These are phyloP conservation scores for Alcis repandata DNA, from an alignment of 2,888 invertebrate genomes.

Conservation along the genomic window DNA sequence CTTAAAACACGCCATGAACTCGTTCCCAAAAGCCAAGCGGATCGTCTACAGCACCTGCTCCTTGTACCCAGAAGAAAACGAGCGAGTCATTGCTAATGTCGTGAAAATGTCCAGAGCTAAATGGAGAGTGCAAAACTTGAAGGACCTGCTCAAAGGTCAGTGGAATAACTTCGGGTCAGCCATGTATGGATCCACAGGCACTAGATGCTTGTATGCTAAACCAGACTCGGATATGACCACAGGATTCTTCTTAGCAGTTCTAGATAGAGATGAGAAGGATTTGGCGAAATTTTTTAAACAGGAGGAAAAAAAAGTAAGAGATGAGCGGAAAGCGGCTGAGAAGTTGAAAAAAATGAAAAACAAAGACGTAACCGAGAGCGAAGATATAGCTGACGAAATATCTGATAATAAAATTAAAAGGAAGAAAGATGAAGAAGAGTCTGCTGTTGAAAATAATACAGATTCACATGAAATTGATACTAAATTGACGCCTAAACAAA, in stretches of 20 bases:
- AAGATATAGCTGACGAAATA: conserved; percentile 23
- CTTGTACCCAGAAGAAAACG: conserved; percentile 95
- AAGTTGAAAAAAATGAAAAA: conserved; percentile 25
- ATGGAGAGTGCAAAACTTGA: conserved; percentile 88
- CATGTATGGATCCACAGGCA: conserved; percentile 89
- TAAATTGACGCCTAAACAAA: conserved; percentile 52
- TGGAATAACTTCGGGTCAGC: conserved; percentile 90
- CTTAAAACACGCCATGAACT: conserved; percentile 93
- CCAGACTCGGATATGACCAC: conserved; percentile 93
- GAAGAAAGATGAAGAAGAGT: conserved; percentile 9
- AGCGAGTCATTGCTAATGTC: conserved; percentile 93
- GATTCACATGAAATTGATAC: conserved; percentile 13
- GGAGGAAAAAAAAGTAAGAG: conserved; percentile 40
- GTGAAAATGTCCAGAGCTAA: conserved; percentile 83
- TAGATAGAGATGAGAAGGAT: conserved; percentile 88
- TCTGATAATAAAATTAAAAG: conserved; percentile 46
- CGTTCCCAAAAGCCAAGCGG: conserved; percentile 93
- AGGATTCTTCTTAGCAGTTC: conserved; percentile 98
- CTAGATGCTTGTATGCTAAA: conserved; percentile 92
- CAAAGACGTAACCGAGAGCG: not conserved
- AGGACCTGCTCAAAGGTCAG: conserved; percentile 86
- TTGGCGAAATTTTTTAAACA: conserved; percentile 56
- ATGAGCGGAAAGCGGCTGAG: conserved; percentile 20
- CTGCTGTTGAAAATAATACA: conserved; percentile 14
- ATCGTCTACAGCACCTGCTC: conserved; percentile 99